Evolutionary conservation across 2,797 vertebrate genomes (phyloP).

Genomic region (Lagocephalus sceleratus): DNA sequence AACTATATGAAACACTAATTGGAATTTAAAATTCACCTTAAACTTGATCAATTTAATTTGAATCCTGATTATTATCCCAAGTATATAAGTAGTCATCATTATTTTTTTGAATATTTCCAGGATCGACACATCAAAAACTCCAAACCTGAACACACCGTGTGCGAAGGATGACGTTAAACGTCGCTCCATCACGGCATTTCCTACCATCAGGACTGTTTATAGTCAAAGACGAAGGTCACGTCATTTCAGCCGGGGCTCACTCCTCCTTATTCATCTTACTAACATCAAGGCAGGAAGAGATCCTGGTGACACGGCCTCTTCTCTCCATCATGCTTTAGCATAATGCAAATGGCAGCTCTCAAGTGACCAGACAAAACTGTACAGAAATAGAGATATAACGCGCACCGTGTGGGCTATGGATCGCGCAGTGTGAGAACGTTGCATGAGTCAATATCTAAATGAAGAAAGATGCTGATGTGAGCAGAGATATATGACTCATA

Average conservation of each 20-base stretch:
- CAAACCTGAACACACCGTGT: conserved; percentile 3
- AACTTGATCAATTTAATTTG: no score
- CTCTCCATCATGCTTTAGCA: conserved; percentile 50
- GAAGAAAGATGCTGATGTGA: conserved; percentile 76
- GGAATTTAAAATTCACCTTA: no score
- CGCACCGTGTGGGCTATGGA: conserved; percentile 52
- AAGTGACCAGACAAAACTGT: conserved; percentile 51
- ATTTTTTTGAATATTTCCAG: background rate
- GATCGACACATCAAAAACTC: background rate
- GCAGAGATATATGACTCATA: conserved; percentile 66
- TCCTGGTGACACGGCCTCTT: conserved; percentile 17
- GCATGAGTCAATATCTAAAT: conserved; percentile 71
- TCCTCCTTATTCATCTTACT: conserved; percentile 3
- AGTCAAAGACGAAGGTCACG: conserved; percentile 2
- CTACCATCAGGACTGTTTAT: background rate
- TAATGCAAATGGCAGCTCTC: conserved; percentile 43
- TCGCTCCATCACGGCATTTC: background rate
- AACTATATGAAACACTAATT: no score
- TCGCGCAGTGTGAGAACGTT: conserved; percentile 57
- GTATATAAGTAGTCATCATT: no score
- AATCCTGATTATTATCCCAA: background rate
- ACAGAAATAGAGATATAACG: conserved; percentile 66
- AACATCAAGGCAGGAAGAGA: conserved; percentile 9
- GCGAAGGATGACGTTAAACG: background rate
- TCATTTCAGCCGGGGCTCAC: conserved; percentile 4